A percentile compares a stretch with the other conserved stretches of the same genome.
These are phyloP conservation scores for Subacronicta megacephala DNA, from an alignment of 2,888 invertebrate species.

Conservation along the genomic window DNA sequence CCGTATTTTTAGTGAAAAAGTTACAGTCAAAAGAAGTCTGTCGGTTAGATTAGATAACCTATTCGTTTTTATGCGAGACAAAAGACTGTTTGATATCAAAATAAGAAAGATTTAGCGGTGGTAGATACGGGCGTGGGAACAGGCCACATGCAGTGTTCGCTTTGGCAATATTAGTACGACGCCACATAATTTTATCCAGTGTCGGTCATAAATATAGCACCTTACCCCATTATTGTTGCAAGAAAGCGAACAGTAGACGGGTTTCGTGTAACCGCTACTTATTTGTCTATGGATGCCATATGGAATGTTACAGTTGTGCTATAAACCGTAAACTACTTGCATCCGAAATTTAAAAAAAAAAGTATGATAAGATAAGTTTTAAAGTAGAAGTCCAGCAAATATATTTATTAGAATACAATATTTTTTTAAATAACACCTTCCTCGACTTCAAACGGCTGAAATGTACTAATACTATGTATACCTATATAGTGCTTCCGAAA, in stretches of 20 bases:
- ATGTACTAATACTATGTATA: too few relatives aligned
- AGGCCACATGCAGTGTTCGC: slow-evolving; percentile 69
- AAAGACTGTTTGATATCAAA: slow-evolving; percentile 31
- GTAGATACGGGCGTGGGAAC: slow-evolving; percentile 67
- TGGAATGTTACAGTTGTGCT: slow-evolving; percentile 31
- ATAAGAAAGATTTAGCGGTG: slow-evolving; percentile 58
- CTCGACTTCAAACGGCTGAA: too few relatives aligned
- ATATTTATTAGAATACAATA: too few relatives aligned
- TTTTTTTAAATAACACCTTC: too few relatives aligned
- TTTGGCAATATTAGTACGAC: slow-evolving; percentile 75
- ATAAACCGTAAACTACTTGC: slow-evolving; percentile 26
- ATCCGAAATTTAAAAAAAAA: slow-evolving; percentile 1
- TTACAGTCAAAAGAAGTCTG: background rate
- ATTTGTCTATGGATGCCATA: slow-evolving; percentile 42
- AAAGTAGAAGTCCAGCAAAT: slow-evolving; percentile 1
- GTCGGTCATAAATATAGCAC: slow-evolving; percentile 74
- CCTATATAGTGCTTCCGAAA: too few relatives aligned
- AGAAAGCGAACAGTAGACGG: slow-evolving; percentile 62
- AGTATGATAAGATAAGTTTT: slow-evolving; percentile 4
- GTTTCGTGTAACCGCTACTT: slow-evolving; percentile 48
- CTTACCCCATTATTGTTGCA: slow-evolving; percentile 73
- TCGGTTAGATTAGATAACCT: slow-evolving; percentile 9
- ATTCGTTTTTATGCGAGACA: slow-evolving; percentile 23
- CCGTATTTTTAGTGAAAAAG: slow-evolving; percentile 4
- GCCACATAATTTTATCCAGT: slow-evolving; percentile 80